These are phyloP conservation scores for Harpagoxenus sublaevis DNA, from an alignment of 2,888 invertebrate genomes.

Conservation along the genomic window DNA sequence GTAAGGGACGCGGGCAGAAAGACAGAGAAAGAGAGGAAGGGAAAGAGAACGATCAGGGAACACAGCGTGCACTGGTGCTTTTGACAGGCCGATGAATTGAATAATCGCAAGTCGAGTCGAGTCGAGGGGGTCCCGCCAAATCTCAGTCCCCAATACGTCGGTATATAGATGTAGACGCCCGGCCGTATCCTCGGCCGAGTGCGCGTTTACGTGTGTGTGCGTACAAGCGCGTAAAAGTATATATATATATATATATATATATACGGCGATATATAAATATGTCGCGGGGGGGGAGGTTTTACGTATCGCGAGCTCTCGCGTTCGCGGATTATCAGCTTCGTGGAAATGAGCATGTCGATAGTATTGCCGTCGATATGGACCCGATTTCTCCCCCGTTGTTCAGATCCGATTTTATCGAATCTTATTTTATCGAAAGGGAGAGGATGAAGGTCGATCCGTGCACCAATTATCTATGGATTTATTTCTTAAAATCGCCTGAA, in stretches of 20 bases:
- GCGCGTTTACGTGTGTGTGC: conserved; percentile 18
- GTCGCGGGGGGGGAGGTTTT: conserved; percentile 29
- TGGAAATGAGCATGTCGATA: conserved; percentile 70
- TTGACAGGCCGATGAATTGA: conserved; percentile 87
- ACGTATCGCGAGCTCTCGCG: conserved; percentile 61
- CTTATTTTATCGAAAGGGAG: conserved; percentile 1
- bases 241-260: neutral
- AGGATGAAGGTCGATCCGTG: neutral
- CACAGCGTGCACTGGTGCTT: conserved; percentile 86
- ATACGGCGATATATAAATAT: neutral
- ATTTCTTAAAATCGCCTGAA: neutral
- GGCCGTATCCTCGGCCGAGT: conserved; percentile 18
- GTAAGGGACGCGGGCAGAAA: conserved; percentile 60
- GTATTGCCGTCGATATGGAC: conserved; percentile 65
- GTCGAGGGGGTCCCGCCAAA: conserved; percentile 85
- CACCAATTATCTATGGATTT: neutral
- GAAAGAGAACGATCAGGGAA: conserved; percentile 82
- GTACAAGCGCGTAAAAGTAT: neutral
- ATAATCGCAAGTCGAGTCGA: conserved; percentile 87
- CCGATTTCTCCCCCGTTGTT: neutral
- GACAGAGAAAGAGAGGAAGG: conserved; percentile 68
- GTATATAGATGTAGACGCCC: conserved; percentile 73
- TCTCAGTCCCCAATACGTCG: conserved; percentile 85
- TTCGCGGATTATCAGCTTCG: conserved; percentile 74
- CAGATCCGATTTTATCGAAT: conserved; percentile 16